Percentiles rank a stretch among this genome's conserved stretches.
These are phyloP conservation scores for Zaprionus lineosus DNA, from an alignment of 2,888 invertebrate species.

Conservation along the genomic window DNA sequence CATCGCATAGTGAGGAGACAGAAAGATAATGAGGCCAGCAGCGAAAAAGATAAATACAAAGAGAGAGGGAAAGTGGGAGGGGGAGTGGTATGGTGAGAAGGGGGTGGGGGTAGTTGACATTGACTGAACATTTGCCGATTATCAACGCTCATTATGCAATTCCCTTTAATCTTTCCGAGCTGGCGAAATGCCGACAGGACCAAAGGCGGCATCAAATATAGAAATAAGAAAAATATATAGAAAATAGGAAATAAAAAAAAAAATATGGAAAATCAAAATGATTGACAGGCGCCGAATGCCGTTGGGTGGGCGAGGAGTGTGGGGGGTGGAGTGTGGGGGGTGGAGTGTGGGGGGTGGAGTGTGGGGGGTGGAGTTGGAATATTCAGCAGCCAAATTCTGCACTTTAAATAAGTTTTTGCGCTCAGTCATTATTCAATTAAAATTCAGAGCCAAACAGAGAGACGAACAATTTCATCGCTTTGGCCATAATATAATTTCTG, in stretches of 20 bases:
- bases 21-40: too few relatives aligned
- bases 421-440: slow-evolving; percentile 68
- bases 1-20: not conserved
- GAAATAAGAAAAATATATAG: not conserved
- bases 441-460: slow-evolving; percentile 26
- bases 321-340: too few relatives aligned
- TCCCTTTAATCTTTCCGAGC: slow-evolving; percentile 57
- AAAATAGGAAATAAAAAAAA: slow-evolving; percentile 3
- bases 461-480: slow-evolving; percentile 15
- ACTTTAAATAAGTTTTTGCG: slow-evolving; percentile 64
- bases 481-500: slow-evolving; percentile 41
- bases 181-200: slow-evolving; percentile 10
- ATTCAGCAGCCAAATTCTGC: slow-evolving; percentile 47
- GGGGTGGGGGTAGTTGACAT: slow-evolving; percentile 17
- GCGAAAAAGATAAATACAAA: too few relatives aligned
- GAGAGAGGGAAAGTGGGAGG: not conserved
- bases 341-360: too few relatives aligned
- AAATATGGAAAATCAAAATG: slow-evolving; percentile 32
- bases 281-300: slow-evolving; percentile 50
- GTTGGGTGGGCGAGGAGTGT: slow-evolving; percentile 26
- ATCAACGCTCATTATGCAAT: slow-evolving; percentile 66
- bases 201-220: not conserved
- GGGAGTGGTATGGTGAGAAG: not conserved
- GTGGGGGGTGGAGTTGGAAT: too few relatives aligned
- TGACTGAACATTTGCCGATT: slow-evolving; percentile 64